phyloP scores from a whole-genome alignment of 2,888 invertebrate genomes.

The Orthosia cruda region DNA sequence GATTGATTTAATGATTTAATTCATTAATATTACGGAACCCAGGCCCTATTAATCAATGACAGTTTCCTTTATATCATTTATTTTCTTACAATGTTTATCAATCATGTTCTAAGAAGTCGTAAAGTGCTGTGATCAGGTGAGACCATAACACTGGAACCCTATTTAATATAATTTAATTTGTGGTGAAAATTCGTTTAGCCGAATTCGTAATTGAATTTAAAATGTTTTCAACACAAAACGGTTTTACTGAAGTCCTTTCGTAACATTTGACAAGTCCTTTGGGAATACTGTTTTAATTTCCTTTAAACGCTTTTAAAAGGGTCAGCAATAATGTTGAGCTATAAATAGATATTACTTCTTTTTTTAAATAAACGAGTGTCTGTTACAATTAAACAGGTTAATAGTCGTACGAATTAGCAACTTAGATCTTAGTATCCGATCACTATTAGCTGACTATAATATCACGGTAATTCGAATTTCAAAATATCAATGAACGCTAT shows the following conservation, averaged over 20 bases:
- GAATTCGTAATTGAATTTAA: not conserved
- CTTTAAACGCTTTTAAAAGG: not conserved
- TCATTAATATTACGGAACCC: too few relatives aligned
- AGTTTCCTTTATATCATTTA: conserved; percentile 35
- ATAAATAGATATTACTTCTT: not conserved
- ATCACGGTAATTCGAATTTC: too few relatives aligned
- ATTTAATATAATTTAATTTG: not conserved
- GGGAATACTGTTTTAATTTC: conserved; percentile 10
- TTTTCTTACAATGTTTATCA: conserved; percentile 36
- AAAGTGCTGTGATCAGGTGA: conserved; percentile 25
- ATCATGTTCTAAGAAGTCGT: conserved; percentile 22
- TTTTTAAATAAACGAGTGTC: not conserved
- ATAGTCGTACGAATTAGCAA: not conserved
- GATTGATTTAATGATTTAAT: too few relatives aligned
- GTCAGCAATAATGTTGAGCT: not conserved
- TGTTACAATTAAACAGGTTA: not conserved
- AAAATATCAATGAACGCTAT: too few relatives aligned
- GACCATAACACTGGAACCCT: not conserved
- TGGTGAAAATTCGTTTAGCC: not conserved
- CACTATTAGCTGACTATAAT: not conserved
- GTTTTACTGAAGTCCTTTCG: not conserved
- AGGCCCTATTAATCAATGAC: conserved; percentile 70
- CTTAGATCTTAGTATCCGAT: not conserved
- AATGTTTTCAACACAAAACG: not conserved
- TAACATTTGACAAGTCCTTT: conserved; percentile 6